Conservation (phyloP, 2,113 vertebrate species). For the Anguilla rostrata region DNA sequence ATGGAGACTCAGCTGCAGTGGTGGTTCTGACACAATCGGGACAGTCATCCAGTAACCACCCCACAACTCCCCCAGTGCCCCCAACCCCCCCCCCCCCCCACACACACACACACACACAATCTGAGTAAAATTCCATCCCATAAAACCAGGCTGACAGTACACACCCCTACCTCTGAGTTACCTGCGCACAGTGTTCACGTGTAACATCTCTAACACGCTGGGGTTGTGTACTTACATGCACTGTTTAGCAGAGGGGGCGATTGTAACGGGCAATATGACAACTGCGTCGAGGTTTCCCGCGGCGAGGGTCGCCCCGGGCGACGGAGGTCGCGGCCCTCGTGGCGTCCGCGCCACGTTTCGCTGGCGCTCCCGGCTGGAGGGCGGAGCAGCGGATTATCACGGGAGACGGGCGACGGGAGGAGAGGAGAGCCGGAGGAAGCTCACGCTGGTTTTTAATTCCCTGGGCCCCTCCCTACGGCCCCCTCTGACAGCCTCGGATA, state of each 20-base stretch:
- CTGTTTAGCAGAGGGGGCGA: background rate
- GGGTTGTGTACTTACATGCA: too few species aligned
- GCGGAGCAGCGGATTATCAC: slow-evolving; percentile 33
- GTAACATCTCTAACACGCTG: background rate
- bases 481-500: slow-evolving; percentile 31
- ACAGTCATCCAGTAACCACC: background rate
- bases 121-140: background rate
- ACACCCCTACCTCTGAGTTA: background rate
- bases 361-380: slow-evolving; percentile 30
- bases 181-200: background rate
- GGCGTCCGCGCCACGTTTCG: background rate
- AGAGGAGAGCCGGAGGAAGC: slow-evolving; percentile 3
- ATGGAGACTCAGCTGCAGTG: background rate
- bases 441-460: slow-evolving; percentile 37
- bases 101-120: too few species aligned
- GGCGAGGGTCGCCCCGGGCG: background rate
- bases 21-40: background rate
- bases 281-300: background rate
- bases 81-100: background rate
- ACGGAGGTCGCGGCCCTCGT: background rate
- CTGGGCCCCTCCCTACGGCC: slow-evolving; percentile 16
- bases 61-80: background rate
- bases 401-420: slow-evolving; percentile 28
- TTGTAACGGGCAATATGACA: background rate
- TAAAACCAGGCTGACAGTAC: background rate